Evolutionary conservation across 2,797 vertebrate genomes (phyloP).

Genomic region (Potorous gilbertii): DNA sequence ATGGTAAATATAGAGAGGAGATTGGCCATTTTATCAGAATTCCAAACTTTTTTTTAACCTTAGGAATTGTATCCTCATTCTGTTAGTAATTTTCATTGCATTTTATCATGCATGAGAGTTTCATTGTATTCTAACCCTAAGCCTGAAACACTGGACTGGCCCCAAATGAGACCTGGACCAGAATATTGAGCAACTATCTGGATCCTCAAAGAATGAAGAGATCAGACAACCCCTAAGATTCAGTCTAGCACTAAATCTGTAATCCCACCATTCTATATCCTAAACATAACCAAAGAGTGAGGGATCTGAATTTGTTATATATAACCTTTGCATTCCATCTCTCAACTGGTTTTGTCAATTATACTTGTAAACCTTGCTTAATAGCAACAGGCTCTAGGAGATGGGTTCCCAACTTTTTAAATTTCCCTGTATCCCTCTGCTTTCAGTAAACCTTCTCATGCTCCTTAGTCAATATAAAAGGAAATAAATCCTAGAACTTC

Average conservation of each 20-base stretch:
- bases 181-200: neutral
- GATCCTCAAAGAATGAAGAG: neutral
- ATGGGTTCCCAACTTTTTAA: neutral
- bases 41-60: neutral
- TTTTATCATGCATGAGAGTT: neutral
- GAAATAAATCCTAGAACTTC: neutral
- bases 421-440: neutral
- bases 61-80: neutral
- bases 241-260: neutral
- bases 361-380: conserved; percentile 30
- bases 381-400: neutral
- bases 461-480: neutral
- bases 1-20: neutral
- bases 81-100: neutral
- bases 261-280: neutral
- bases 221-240: neutral
- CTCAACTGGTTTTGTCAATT: neutral
- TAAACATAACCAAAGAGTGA: conserved; percentile 26
- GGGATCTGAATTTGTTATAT: neutral
- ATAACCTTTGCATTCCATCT: conserved; percentile 37
- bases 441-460: neutral
- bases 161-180: neutral
- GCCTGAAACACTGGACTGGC: neutral
- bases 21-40: neutral
- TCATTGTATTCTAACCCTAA: neutral